Conservation (phyloP, 2,113 vertebrate genomes). For the Amphilophus citrinellus region DNA sequence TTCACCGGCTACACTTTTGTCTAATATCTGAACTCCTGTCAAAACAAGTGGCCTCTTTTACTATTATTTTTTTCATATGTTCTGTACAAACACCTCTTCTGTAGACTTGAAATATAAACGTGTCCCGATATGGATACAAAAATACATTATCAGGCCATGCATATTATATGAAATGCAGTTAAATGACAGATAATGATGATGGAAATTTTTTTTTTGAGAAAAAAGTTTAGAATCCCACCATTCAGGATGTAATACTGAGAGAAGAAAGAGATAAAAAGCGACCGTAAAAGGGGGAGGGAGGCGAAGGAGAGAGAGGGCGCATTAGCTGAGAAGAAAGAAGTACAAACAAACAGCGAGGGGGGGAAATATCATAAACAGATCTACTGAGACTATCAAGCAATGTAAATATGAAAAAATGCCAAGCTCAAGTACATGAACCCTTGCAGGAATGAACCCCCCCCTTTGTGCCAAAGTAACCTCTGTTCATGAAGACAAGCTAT, state of each 20-base stretch:
- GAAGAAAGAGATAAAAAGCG: conserved; percentile 39
- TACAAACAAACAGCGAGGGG: conserved; percentile 61
- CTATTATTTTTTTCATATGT: conserved; percentile 9
- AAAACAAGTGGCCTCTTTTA: conserved; percentile 14
- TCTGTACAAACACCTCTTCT: background rate
- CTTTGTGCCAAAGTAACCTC: conserved; percentile 46
- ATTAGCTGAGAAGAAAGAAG: conserved; percentile 61
- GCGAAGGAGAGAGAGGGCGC: conserved; percentile 10
- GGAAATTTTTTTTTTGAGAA: background rate
- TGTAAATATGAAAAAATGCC: conserved; percentile 75
- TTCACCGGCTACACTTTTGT: conserved; percentile 28
- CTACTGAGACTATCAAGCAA: conserved; percentile 65
- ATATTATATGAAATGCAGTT: background rate
- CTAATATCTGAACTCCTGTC: conserved; percentile 31
- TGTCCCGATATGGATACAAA: background rate
- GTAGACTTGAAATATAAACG: background rate
- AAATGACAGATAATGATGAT: background rate
- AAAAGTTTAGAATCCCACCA: conserved; percentile 7
- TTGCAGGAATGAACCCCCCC: conserved; percentile 35
- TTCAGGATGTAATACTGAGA: conserved; percentile 24
- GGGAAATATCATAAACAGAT: conserved; percentile 68
- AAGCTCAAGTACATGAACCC: conserved; percentile 70
- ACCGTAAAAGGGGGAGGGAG: background rate
- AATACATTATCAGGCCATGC: background rate
- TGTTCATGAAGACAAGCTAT: conserved; percentile 56